Evolutionary conservation across 2,888 invertebrate genomes (phyloP).

Genomic region (Apotomis turbidana): DNA sequence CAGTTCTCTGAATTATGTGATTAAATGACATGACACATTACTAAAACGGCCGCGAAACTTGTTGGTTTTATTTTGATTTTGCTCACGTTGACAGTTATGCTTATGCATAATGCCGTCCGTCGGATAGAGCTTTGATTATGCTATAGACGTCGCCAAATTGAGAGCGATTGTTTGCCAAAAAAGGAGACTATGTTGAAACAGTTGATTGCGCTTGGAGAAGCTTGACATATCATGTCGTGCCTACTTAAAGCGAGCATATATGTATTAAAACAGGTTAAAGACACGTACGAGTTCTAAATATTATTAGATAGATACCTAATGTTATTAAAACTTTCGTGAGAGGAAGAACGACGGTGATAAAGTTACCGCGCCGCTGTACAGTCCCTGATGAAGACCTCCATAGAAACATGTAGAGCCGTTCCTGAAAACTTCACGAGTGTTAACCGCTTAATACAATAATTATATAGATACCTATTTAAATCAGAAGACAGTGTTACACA

Average conservation of each 20-base stretch:
- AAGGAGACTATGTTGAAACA: slow-evolving; percentile 42
- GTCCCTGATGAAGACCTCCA: too few species aligned
- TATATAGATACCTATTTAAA: too few species aligned
- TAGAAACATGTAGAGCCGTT: too few species aligned
- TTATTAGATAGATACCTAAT: too few species aligned
- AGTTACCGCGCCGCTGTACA: too few species aligned
- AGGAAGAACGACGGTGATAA: too few species aligned
- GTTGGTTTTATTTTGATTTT: slow-evolving; percentile 67
- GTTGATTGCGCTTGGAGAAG: slow-evolving; percentile 31
- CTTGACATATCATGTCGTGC: slow-evolving; percentile 15
- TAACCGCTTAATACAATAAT: too few species aligned
- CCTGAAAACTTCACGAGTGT: too few species aligned
- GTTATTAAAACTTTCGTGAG: too few species aligned
- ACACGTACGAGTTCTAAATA: neutral
- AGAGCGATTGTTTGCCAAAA: slow-evolving; percentile 54
- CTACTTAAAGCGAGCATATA: neutral
- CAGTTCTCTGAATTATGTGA: slow-evolving; percentile 80
- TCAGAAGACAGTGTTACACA: too few species aligned
- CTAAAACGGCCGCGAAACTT: slow-evolving; percentile 62
- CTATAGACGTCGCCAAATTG: slow-evolving; percentile 69
- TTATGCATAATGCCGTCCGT: slow-evolving; percentile 64
- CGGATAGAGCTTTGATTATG: slow-evolving; percentile 65
- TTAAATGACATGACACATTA: slow-evolving; percentile 72
- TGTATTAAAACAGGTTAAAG: neutral
- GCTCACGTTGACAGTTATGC: slow-evolving; percentile 60